Percentiles rank a stretch among this genome's conserved stretches.
phyloP scores from a whole-genome alignment of 2,797 vertebrate genomes.

The Enteromius fasciolatus region DNA sequence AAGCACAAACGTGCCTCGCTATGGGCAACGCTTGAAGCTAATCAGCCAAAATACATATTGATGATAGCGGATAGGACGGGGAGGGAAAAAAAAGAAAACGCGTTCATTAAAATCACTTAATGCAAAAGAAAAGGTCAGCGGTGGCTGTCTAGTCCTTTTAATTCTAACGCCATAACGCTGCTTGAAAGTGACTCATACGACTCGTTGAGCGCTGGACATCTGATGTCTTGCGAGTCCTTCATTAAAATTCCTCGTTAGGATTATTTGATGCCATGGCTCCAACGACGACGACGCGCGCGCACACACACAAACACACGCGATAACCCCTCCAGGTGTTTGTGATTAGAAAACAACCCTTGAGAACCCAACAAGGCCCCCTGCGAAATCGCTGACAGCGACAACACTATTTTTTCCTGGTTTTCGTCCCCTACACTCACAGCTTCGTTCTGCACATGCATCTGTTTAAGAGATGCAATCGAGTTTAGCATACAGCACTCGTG shows the following conservation, averaged over 20 bases:
- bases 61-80: slow-evolving; percentile 25
- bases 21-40: slow-evolving; percentile 48
- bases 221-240: slow-evolving; percentile 51
- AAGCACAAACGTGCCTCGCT: slow-evolving; percentile 43
- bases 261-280: slow-evolving; percentile 58
- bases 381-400: slow-evolving; percentile 69
- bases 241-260: slow-evolving; percentile 60
- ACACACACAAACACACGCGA: slow-evolving; percentile 59
- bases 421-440: slow-evolving; percentile 54
- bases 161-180: background rate
- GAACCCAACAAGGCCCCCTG: slow-evolving; percentile 75
- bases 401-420: slow-evolving; percentile 67
- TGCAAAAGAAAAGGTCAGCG: slow-evolving; percentile 45
- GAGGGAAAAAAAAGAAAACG: background rate
- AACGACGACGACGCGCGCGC: slow-evolving; percentile 1
- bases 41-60: slow-evolving; percentile 52
- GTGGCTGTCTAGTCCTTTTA: slow-evolving; percentile 41
- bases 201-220: slow-evolving; percentile 37
- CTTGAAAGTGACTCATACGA: slow-evolving; percentile 48
- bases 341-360: slow-evolving; percentile 81
- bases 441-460: slow-evolving; percentile 70
- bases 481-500: slow-evolving; percentile 61
- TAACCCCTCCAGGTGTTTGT: slow-evolving; percentile 83
- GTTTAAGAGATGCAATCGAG: slow-evolving; percentile 70
- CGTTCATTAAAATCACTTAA: slow-evolving; percentile 49